These are phyloP conservation scores for Morone chrysops DNA, from an alignment of 2,113 vertebrate species.

Conservation along the genomic window DNA sequence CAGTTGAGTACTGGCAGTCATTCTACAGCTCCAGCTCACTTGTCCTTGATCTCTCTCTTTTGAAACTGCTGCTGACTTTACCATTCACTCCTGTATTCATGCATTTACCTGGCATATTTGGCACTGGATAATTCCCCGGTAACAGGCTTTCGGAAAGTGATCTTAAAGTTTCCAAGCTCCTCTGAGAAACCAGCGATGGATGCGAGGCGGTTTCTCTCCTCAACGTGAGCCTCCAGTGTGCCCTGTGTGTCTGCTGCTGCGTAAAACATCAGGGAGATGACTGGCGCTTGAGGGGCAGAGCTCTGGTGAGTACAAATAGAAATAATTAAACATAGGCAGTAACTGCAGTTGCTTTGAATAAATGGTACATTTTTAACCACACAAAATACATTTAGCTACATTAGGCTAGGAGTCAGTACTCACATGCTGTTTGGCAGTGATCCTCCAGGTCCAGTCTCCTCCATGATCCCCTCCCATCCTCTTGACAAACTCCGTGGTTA, in stretches of 20 bases:
- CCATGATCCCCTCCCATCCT: constrained; percentile 90
- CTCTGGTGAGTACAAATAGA: constrained; percentile 57
- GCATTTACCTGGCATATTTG: constrained; percentile 89
- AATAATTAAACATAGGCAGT: neutral
- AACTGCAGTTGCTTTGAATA: neutral
- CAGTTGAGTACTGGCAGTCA: constrained; percentile 1
- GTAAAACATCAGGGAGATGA: constrained; percentile 95
- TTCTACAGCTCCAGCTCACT: neutral
- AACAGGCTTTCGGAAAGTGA: constrained; percentile 89
- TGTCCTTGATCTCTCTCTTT: neutral
- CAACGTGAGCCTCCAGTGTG: constrained; percentile 83
- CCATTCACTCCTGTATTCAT: neutral
- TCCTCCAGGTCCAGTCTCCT: constrained; percentile 96
- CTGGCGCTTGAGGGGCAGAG: constrained; percentile 76
- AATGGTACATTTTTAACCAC: neutral
- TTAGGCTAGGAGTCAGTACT: constrained; percentile 37
- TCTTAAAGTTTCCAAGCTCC: constrained; percentile 92
- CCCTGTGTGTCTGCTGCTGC: constrained; percentile 92
- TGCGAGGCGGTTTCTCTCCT: constrained; percentile 83
- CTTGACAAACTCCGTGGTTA: constrained; percentile 94
- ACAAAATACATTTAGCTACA: neutral
- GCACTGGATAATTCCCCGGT: constrained; percentile 69
- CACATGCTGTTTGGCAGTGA: constrained; percentile 90
- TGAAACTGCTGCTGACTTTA: neutral
- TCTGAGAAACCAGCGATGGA: constrained; percentile 86